A percentile compares a stretch with the other conserved stretches of the same genome.
Evolutionary conservation across 2,888 invertebrate genomes (phyloP).

Genomic region (Trimorus sp.): DNA sequence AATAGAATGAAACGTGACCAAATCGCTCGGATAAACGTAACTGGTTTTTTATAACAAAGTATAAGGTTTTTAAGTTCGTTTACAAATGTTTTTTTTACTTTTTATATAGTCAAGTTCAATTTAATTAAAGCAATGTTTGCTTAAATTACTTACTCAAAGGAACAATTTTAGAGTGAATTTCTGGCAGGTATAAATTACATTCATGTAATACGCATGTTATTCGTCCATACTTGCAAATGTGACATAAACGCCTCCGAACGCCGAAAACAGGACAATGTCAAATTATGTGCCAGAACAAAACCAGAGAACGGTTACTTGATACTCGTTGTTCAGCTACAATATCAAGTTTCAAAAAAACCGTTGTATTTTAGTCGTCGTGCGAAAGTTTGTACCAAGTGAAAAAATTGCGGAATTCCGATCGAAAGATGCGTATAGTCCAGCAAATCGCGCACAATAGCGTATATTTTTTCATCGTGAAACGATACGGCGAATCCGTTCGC

Average conservation of each 20-base stretch:
- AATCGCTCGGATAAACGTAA: too few relatives aligned
- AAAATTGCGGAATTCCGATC: too few relatives aligned
- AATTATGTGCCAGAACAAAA: neutral
- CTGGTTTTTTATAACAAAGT: too few relatives aligned
- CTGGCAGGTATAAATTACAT: too few relatives aligned
- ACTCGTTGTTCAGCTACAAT: constrained; percentile 23
- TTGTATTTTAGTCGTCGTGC: constrained; percentile 2
- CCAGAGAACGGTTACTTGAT: constrained; percentile 18
- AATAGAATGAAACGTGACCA: too few relatives aligned
- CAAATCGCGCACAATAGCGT: constrained; percentile 17
- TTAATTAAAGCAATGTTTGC: too few relatives aligned
- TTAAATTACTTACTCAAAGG: too few relatives aligned
- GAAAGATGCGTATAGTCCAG: neutral
- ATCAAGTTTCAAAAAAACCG: constrained; percentile 35
- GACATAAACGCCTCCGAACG: constrained; percentile 54
- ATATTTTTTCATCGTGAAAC: constrained; percentile 22
- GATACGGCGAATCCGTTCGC: constrained; percentile 17
- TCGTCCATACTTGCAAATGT: constrained; percentile 55
- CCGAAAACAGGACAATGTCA: constrained; percentile 37
- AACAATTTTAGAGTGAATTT: too few relatives aligned
- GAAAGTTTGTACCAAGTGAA: neutral
- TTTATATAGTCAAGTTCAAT: too few relatives aligned
- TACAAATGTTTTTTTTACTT: too few relatives aligned
- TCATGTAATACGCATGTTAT: too few relatives aligned
- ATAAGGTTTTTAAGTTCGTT: too few relatives aligned